A percentile compares a stretch with the other conserved stretches of the same genome.
These are phyloP conservation scores for Lithodes maja DNA, from an alignment of 2,888 invertebrate genomes.

Conservation along the genomic window DNA sequence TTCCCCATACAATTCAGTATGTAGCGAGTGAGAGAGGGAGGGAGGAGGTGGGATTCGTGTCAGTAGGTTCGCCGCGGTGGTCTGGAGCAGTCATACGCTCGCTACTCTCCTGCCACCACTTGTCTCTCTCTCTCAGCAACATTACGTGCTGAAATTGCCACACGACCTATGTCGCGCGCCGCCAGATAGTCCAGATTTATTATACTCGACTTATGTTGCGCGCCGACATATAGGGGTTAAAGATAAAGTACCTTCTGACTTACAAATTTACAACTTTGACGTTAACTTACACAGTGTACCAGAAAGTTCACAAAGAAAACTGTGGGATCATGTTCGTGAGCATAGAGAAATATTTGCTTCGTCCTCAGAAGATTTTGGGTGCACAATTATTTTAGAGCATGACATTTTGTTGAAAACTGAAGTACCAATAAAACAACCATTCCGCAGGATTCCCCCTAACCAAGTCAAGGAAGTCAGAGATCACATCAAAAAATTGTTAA, in stretches of 20 bases:
- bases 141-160: too few relatives aligned
- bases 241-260: not conserved
- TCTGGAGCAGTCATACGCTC: too few relatives aligned
- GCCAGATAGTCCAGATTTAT: too few relatives aligned
- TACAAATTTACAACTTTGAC: not conserved
- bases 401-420: not conserved
- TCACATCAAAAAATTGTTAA: not conserved
- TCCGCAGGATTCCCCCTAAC: constrained; percentile 4
- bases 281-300: not conserved
- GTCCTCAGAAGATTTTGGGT: not conserved
- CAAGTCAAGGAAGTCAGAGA: constrained; percentile 16
- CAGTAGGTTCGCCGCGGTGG: too few relatives aligned
- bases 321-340: not conserved
- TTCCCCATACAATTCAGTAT: too few relatives aligned
- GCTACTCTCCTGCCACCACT: too few relatives aligned
- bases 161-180: too few relatives aligned
- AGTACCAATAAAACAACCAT: constrained; percentile 8
- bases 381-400: not conserved
- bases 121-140: too few relatives aligned
- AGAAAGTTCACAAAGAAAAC: not conserved
- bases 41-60: too few relatives aligned
- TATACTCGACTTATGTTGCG: too few relatives aligned
- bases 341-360: not conserved
- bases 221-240: too few relatives aligned
- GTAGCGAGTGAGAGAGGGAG: too few relatives aligned